Evolutionary conservation across 2,797 vertebrate species (phyloP).

Genomic region (Manis crassicaudata): DNA sequence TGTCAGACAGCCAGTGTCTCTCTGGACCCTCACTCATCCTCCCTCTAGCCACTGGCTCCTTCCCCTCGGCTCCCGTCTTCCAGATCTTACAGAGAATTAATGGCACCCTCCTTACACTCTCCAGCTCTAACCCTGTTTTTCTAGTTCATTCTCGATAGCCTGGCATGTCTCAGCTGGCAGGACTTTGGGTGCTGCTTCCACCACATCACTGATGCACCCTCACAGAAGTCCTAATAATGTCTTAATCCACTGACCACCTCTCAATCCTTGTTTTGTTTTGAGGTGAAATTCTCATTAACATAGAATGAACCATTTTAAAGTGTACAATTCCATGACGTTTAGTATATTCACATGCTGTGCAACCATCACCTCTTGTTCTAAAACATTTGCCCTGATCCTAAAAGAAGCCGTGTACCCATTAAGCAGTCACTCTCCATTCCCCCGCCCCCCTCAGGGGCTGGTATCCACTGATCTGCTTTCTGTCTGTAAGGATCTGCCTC

Average conservation of each 20-base stretch:
- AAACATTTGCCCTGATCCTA: background rate
- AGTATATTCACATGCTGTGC: background rate
- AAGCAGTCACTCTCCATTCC: background rate
- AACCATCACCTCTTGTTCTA: background rate
- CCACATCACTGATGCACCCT: background rate
- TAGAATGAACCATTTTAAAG: conserved; percentile 7
- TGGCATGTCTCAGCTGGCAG: background rate
- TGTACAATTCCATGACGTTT: background rate
- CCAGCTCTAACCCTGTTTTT: background rate
- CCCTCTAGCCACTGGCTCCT: background rate
- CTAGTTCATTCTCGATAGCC: background rate
- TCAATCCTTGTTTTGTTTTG: background rate
- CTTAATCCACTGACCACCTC: background rate
- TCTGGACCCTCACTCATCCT: background rate
- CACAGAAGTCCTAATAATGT: background rate
- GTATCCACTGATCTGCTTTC: background rate
- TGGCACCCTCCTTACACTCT: background rate
- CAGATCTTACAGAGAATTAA: background rate
- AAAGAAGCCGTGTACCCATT: background rate
- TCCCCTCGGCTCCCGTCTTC: background rate
- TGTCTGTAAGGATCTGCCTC: background rate
- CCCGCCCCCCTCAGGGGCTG: background rate
- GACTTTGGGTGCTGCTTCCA: background rate
- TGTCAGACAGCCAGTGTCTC: background rate
- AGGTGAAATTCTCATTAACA: conserved; percentile 20